Evolutionary conservation across 1,140 invertebrate species (phyloP).

Genomic region (Bradysia coprophila): DNA sequence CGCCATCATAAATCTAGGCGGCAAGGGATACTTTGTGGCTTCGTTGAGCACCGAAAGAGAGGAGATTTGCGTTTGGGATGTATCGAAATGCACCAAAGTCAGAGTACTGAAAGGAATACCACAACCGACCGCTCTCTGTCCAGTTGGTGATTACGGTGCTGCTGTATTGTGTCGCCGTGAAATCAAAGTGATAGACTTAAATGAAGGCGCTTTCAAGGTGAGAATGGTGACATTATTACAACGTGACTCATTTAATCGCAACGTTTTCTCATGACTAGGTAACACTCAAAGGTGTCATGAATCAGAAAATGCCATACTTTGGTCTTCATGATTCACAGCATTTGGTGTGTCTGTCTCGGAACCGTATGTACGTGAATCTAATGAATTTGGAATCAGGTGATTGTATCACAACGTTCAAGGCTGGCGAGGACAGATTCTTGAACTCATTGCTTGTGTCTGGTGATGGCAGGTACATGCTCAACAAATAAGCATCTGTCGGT

Average conservation of each 20-base stretch:
- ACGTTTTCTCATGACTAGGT: constrained; percentile 9
- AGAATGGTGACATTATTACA: too few relatives aligned
- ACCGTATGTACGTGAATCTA: constrained; percentile 79
- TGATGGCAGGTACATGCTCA: constrained; percentile 45
- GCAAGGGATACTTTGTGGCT: constrained; percentile 37
- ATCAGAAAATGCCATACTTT: constrained; percentile 81
- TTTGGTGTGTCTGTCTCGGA: constrained; percentile 62
- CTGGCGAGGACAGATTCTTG: constrained; percentile 71
- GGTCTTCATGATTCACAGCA: constrained; percentile 61
- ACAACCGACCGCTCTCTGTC: constrained; percentile 46
- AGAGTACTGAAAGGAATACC: constrained; percentile 46
- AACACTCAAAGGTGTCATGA: constrained; percentile 71
- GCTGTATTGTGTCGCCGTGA: constrained; percentile 66
- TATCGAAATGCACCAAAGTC: constrained; percentile 37
- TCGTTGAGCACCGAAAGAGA: constrained; percentile 50
- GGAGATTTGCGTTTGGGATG: constrained; percentile 65
- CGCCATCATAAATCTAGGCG: constrained; percentile 17
- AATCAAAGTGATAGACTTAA: constrained; percentile 57
- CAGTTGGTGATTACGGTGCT: constrained; percentile 50
- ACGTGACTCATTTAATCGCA: too few relatives aligned
- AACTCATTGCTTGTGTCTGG: constrained; percentile 73
- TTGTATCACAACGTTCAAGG: constrained; percentile 74
- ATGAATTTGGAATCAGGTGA: constrained; percentile 64
- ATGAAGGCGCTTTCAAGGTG: constrained; percentile 37
- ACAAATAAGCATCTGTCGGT: neutral